These are phyloP conservation scores for Thalassophryne amazonica DNA, from an alignment of 2,797 vertebrate genomes.

Conservation along the genomic window DNA sequence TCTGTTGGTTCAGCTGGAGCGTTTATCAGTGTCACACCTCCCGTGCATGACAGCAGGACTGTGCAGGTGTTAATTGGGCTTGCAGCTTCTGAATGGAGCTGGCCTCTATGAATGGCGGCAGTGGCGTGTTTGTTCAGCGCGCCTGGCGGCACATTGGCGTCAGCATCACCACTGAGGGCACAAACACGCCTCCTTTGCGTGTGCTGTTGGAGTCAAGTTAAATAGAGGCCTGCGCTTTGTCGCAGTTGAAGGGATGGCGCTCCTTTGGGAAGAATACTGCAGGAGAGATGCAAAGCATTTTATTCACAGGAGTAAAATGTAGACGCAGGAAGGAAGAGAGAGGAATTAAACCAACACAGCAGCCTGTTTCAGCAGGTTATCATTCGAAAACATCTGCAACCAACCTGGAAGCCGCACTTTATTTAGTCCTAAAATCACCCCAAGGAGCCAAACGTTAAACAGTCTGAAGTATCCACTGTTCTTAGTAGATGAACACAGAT, in stretches of 20 bases:
- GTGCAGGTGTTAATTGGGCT: constrained; percentile 66
- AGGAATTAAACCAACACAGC: constrained; percentile 41
- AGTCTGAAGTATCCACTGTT: constrained; percentile 15
- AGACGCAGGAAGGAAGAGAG: constrained; percentile 15
- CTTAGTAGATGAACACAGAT: constrained; percentile 23
- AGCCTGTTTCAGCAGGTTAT: constrained; percentile 44
- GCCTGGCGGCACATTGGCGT: constrained; percentile 1
- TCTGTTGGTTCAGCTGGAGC: constrained; percentile 61
- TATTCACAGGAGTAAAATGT: constrained; percentile 53
- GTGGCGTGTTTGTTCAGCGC: constrained; percentile 29
- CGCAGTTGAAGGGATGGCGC: constrained; percentile 30
- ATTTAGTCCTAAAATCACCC: constrained; percentile 42
- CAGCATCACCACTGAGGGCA: constrained; percentile 10
- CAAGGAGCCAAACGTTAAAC: constrained; percentile 24
- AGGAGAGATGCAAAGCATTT: constrained; percentile 61
- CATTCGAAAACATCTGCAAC: constrained; percentile 53
- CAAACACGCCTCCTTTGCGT: constrained; percentile 24
- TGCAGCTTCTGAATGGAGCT: constrained; percentile 51
- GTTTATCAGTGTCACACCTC: constrained; percentile 48
- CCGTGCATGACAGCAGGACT: constrained; percentile 12
- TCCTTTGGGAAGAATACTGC: constrained; percentile 30
- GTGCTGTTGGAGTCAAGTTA: constrained; percentile 16
- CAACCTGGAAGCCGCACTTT: constrained; percentile 44
- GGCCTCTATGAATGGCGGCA: constrained; percentile 38
- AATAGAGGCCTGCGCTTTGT: constrained; percentile 21